Base-by-base conservation (phyloP, 2,797 vertebrate species). In the Semaprochilodus insignis region DNA sequence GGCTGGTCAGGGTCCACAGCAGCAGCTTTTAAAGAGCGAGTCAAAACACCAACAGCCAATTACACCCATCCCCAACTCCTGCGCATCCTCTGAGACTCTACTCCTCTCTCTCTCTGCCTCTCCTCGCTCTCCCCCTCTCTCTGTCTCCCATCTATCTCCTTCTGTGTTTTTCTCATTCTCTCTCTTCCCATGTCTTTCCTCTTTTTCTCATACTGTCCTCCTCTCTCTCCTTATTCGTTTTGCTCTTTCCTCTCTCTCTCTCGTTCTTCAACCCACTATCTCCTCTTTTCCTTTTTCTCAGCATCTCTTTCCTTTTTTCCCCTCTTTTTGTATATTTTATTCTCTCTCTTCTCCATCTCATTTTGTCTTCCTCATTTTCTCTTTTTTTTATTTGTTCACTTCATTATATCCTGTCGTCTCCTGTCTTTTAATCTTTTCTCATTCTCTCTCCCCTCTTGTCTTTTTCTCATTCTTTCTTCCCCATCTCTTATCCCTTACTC, bases 31-130 rank as follows among this genome's bases (percentile, higher is more conserved):
- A 63, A 52, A 62, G 81, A 34, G 57, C 19, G 52, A 66, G 65
- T 44, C 44, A 60, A 77, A 65, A 62, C 63, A 63, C 23, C 34
- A 6, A 52, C 65, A 79, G 60, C 67, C 81, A 83, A 86, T 83
- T 77, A 83, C 34, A 80, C 57, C 36, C 62, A 4, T 71, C 72
- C 36, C 31, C 63, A 51, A 40, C 8, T 16, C 54, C 65, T 21
- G 51, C 65, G 57, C 54, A 69, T 60, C 54, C 63, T 66, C 27
- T 52, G 63, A 13, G 72, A 34, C 72, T 75, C 65, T 55, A 82
- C 55, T 3, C 6, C 17, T 57, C 55, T 57, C 17, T 57, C 52
- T 54, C 52, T 54, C 52, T 54, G 14, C 17, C 51, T 16, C 51
- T 44, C 44, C 10, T 7, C 6, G 3, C 6, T 40, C 36, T 6